A percentile compares a stretch with the other conserved stretches of the same genome.
These are phyloP conservation scores for Parauchenoglanis ngamensis DNA, from an alignment of 2,797 vertebrate genomes.

Conservation along the genomic window DNA sequence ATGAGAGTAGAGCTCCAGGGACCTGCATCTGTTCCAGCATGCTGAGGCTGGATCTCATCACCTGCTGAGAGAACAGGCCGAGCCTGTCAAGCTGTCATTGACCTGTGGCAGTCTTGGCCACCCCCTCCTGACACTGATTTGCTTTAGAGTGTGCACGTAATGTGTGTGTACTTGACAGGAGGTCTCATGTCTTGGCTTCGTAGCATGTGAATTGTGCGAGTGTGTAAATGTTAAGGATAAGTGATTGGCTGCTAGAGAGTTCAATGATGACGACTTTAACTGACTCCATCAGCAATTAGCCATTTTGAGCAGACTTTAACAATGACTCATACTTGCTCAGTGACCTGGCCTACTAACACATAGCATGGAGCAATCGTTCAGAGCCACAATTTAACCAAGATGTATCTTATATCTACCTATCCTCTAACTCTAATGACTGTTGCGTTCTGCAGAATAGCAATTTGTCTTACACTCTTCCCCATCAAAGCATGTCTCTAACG, in stretches of 20 bases:
- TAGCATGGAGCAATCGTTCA: neutral
- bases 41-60: slow-evolving; percentile 62
- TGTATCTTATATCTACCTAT: neutral
- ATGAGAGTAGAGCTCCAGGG: slow-evolving; percentile 41
- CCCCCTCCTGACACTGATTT: slow-evolving; percentile 24
- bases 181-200: neutral
- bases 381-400: neutral
- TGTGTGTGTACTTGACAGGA: slow-evolving; percentile 21
- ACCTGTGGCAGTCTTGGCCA: slow-evolving; percentile 51
- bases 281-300: neutral
- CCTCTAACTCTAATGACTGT: neutral
- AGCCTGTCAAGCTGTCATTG: slow-evolving; percentile 60
- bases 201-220: slow-evolving; percentile 8
- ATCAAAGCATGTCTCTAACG: neutral
- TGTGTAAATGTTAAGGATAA: neutral
- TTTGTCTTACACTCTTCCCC: neutral
- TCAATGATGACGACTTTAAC: neutral
- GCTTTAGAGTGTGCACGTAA: slow-evolving; percentile 13
- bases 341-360: too few species aligned
- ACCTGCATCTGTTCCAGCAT: slow-evolving; percentile 62
- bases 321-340: neutral
- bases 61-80: slow-evolving; percentile 53
- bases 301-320: neutral
- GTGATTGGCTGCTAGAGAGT: neutral
- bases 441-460: neutral